Base-by-base conservation (phyloP, 2,888 invertebrate species). In the Lasioglossum villosulum region DNA sequence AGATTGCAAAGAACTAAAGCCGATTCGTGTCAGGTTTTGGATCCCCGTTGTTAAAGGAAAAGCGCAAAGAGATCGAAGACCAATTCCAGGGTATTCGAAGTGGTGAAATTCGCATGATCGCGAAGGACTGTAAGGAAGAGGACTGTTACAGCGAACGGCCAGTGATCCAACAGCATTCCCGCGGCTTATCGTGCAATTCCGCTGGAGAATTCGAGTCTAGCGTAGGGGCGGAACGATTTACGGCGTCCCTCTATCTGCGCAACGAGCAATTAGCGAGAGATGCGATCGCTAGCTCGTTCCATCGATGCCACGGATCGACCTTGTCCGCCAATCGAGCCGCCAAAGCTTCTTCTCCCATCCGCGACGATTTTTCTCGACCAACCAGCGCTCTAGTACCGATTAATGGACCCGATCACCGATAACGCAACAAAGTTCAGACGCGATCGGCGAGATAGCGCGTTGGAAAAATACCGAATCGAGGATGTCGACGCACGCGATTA, bases 221-320 rank as follows among this genome's bases (percentile, higher is more conserved):
- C 75, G 19, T 12, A 75, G 73, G 56, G 34, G 56, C 59, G 34
- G 66, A 27, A 70, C 72, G 79, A 86, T 89, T 86, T 86, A 86
- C 71, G 71, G 42, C n/a, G 34, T 66, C 10, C 75, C 39, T 70
- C 48, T 72, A 78, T 79, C 81, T 72, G 77, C 39, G 79, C 52
- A 85, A 70, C 84, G 42, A 86, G 87, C 78, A 89, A 87, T 89
- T 89, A 89, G 77, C 73, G 75, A 82, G 81, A 86, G 82, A 86
- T 81, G 86, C 77, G 82, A 89, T 89, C 86, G 77, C 70, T 37
- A 27, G 66, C 48, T 23, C 39, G 52, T 73, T 74, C 73, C 52
- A 79, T 82, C 78, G 80, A 89, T 81, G 63, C 45, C 78, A 72
- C 56, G 83, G 52, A n/a, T 75, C 78, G 74, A 82, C 71, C 83